Percentiles rank a stretch among this genome's conserved stretches.
These are phyloP conservation scores for Oreortyx pictus DNA, from an alignment of 2,797 vertebrate genomes.

Conservation along the genomic window DNA sequence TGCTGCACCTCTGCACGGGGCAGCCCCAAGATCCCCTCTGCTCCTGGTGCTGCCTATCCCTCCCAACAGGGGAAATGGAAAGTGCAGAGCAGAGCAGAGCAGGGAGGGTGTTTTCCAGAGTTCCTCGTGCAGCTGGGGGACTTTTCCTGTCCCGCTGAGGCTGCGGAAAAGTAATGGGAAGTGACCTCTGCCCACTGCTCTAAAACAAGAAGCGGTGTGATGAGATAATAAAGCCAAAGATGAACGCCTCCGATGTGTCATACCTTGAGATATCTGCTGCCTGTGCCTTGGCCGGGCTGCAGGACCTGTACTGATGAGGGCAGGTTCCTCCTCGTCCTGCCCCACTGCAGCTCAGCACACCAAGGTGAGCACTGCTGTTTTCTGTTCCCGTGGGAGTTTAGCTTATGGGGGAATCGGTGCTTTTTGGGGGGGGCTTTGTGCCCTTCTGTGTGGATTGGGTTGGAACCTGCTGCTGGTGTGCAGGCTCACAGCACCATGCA, in stretches of 20 bases:
- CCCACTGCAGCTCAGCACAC: fast-evolving
- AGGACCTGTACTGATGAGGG: neutral
- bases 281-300: neutral
- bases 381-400: neutral
- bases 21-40: neutral
- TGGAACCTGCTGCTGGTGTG: neutral
- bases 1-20: neutral
- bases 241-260: neutral
- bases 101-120: neutral
- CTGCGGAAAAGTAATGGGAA: neutral
- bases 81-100: neutral
- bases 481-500: neutral
- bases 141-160: neutral
- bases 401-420: fast-evolving
- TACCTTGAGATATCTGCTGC: neutral
- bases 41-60: fast-evolving
- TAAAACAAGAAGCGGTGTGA: conserved; percentile 8
- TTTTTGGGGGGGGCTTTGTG: neutral
- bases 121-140: neutral
- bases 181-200: neutral
- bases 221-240: neutral
- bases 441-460: fast-evolving
- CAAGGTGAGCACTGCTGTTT: neutral
- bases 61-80: neutral
- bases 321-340: neutral